Conservation (phyloP, 1,140 invertebrate genomes). For the Tribolium castaneum region DNA sequence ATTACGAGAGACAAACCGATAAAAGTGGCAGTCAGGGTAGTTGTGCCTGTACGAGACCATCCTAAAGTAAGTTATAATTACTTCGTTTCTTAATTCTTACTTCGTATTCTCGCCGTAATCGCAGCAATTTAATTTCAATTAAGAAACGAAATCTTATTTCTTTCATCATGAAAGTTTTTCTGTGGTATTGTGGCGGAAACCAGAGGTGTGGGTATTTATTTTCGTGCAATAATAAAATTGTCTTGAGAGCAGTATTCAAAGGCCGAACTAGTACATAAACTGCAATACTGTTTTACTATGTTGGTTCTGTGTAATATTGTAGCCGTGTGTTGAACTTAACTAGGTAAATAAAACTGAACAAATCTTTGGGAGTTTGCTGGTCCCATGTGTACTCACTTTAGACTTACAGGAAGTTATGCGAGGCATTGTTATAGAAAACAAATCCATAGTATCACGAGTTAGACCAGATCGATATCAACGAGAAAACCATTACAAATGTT, state of each 20-base stretch:
- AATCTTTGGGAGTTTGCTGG: constrained; percentile 28
- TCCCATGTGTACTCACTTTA: constrained; percentile 32
- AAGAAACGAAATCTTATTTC: constrained; percentile 30
- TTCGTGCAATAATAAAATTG: constrained; percentile 8
- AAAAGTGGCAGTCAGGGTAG: constrained; percentile 83
- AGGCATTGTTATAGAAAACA: constrained; percentile 32
- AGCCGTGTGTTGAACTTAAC: constrained; percentile 34
- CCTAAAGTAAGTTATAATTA: constrained; percentile 76
- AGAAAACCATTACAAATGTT: not conserved
- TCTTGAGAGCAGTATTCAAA: constrained; percentile 7
- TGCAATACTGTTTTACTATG: constrained; percentile 28
- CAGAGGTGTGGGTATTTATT: constrained; percentile 3
- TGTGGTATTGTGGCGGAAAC: not conserved
- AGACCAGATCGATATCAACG: not conserved
- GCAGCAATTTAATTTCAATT: constrained; percentile 31
- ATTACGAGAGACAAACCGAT: constrained; percentile 88
- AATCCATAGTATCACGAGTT: not conserved
- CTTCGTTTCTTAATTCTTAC: constrained; percentile 39
- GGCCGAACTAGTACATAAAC: constrained; percentile 16
- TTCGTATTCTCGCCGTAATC: constrained; percentile 37
- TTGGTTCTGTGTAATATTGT: constrained; percentile 16
- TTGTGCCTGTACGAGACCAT: constrained; percentile 89
- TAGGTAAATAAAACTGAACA: constrained; percentile 30
- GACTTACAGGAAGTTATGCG: constrained; percentile 29
- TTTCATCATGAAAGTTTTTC: constrained; percentile 6